These are phyloP conservation scores for Tribolium castaneum DNA, from an alignment of 1,140 invertebrate genomes.

Conservation along the genomic window DNA sequence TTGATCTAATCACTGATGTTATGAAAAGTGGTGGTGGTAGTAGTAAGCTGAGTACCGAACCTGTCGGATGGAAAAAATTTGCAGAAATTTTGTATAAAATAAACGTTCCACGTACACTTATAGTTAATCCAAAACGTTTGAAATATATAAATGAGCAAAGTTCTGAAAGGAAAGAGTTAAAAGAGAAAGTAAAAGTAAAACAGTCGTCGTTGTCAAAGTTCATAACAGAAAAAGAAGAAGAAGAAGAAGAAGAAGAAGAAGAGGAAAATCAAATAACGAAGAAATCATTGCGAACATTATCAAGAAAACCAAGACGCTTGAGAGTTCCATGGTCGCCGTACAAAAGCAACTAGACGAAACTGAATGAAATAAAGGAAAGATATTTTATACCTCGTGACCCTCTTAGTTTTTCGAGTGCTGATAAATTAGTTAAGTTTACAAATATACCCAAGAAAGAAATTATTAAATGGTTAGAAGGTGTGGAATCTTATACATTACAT, in stretches of 20 bases:
- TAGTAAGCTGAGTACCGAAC: background rate
- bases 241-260: too few species aligned
- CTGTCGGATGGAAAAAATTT: background rate
- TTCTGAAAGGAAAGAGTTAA: too few species aligned
- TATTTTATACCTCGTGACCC: background rate
- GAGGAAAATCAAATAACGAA: too few species aligned
- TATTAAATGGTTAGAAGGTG: background rate
- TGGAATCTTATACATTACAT: constrained; percentile 46
- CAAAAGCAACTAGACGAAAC: too few species aligned
- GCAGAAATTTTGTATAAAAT: background rate
- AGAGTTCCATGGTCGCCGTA: too few species aligned
- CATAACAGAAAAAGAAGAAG: too few species aligned
- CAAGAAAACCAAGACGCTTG: background rate
- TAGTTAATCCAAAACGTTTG: background rate
- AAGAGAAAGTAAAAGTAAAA: too few species aligned
- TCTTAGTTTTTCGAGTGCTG: background rate
- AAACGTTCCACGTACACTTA: background rate
- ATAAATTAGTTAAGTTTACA: background rate
- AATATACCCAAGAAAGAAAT: background rate
- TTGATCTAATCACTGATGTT: background rate
- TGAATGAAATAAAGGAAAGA: background rate
- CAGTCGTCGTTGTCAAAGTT: too few species aligned
- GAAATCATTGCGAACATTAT: background rate
- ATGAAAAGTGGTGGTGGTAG: background rate
- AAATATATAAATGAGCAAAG: background rate